Evolutionary conservation across 2,797 vertebrate species (phyloP), one percentile per base, ranked within the genome.

Genomic region (Sarcophilus harrisii): DNA sequence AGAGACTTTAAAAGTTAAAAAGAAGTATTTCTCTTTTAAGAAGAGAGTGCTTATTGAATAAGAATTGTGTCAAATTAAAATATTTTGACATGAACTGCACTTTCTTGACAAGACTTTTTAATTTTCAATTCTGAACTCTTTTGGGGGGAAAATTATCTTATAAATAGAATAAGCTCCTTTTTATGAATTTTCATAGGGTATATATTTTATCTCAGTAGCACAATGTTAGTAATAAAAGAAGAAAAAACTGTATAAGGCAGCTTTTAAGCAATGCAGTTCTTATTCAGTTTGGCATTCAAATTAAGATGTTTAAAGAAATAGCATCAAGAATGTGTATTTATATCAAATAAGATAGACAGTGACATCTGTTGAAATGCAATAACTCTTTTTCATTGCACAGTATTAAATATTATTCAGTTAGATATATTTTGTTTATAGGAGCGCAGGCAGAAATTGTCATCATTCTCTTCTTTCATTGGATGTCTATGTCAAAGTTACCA

Each of bases 291-390:
- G 62, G 93, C 92, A 58, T 21, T 92, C 5, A 92, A 94, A 89
- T 90, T 92, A 93, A 95, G 94, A 91, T 57, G 11, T 92, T 93
- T 92, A 94, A n/a, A 16, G 27, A 90, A 89, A 92, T 95, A 5
- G 5, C 73, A 87, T 91, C 13, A 91, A 93, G 57, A 90, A 49
- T 94, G 18, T 90, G 95, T 81, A 73, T 73, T 73, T 73, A 38
- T 73, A 5, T 94, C 93, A 96, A 92, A 2, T 96, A 81, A 95
- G 93, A 60, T 92, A 91, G 57, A 94, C 8, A 87, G 91, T 60
- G 90, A 91, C 1, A 59, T 55, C 93, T 95, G 95, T 66, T 94
- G 92, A 97, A 96, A 97, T 93, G 55, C 91, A 93, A 91, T 12
- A 93, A 94, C 13, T 55, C 24, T 45, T 81, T 91, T 38, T 13